Conservation (phyloP, 2,113 vertebrate genomes). For the Elaphurus davidianus region DNA sequence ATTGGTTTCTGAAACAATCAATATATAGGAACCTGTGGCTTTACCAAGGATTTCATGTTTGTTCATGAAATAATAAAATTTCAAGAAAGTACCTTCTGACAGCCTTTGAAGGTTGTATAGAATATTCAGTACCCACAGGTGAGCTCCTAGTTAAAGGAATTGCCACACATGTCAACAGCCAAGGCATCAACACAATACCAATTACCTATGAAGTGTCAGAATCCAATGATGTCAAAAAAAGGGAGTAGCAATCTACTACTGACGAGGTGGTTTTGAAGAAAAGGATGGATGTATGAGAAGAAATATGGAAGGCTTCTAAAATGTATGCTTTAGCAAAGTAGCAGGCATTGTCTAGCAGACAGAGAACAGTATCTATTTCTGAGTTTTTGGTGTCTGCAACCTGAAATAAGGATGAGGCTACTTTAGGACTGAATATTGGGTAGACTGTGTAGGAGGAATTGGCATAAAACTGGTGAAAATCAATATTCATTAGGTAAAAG, state of each 20-base stretch:
- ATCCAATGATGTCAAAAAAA: not conserved
- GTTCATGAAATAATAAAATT: conserved; percentile 25
- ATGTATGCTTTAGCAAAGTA: not conserved
- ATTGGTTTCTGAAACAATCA: not conserved
- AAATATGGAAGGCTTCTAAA: not conserved
- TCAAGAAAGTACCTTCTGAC: conserved; percentile 22
- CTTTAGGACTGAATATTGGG: not conserved
- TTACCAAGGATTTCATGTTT: conserved; percentile 1
- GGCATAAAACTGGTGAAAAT: not conserved
- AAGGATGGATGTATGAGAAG: not conserved
- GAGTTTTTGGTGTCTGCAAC: not conserved
- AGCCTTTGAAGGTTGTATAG: not conserved
- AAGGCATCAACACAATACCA: conserved; percentile 1
- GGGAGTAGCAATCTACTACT: not conserved
- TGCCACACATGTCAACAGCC: not conserved
- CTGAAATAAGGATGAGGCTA: not conserved
- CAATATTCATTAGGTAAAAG: conserved; percentile 45
- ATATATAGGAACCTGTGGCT: not conserved
- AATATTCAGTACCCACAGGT: conserved; percentile 2
- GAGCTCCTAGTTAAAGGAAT: conserved; percentile 41
- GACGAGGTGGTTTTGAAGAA: not conserved
- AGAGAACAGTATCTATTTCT: not conserved
- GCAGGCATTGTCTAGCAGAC: not conserved
- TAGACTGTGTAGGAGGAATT: not conserved
- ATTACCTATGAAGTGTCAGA: not conserved